Evolutionary conservation across 2,888 invertebrate genomes (phyloP), one percentile per base, ranked within the genome.

Genomic region (Neuroscelio doddi): DNA sequence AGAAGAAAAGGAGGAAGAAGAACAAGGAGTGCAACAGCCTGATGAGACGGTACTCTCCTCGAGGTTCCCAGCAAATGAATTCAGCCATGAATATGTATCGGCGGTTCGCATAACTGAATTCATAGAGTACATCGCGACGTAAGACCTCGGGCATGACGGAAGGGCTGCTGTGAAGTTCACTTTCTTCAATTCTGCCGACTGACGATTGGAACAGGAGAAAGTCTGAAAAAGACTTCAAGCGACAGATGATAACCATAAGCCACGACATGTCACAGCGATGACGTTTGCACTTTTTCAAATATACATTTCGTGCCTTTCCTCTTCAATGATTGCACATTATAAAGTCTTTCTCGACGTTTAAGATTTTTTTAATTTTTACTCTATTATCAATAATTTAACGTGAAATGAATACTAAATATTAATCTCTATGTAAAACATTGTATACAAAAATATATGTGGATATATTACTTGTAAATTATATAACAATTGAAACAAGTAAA

Each of bases 31-130:
- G 73, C 68, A 72, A 68, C 68, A 70, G 64, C 55, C 51, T 65
- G 77, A 77, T 75, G 78, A 77, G 75, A 77, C 69, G 77, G 38
- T 73, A 70, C 70, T 71, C 64, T 72, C 69, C 68, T 51, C 56
- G 45, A 63, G 72, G 73, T 79, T 74, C 78, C 73, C 78, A 74
- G 76, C 78, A 70, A 78, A 77, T 76, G 76, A 72, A 78, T 79
- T 78, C 79, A 71, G 56, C 69, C 77, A 80, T 80, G 79, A 80
- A 80, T 80, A 80, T 80, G 78, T 77, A 80, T 78, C 79, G 79
- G 47, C 34, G 26, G 57, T 59, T 72, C 70, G 73, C 73, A 77
- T 77, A 78, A 76, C 75, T 69, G 73, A 76, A 76, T 77, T 73
- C 78, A 76, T 78, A 73, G 68, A 57, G 72, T 21, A 5, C 21